Percentiles rank a stretch among this genome's conserved stretches.
Conservation (phyloP, 2,797 vertebrate species). For the Agapornis canus region DNA sequence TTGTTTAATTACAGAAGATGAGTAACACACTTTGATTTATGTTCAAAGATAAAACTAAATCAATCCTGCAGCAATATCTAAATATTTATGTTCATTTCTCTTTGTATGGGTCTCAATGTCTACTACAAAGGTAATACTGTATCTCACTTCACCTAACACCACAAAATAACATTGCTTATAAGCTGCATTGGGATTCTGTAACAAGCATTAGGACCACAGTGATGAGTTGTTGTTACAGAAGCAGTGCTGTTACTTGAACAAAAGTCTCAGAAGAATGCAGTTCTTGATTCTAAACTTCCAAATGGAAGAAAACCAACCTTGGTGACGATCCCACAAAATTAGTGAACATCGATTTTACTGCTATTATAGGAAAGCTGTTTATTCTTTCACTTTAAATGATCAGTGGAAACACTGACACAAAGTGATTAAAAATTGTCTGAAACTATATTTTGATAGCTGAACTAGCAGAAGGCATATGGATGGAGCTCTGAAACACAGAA, state of each 20-base stretch:
- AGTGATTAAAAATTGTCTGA: background rate
- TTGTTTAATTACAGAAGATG: background rate
- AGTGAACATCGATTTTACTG: background rate
- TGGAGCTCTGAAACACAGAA: background rate
- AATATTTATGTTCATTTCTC: background rate
- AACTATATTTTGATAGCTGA: background rate
- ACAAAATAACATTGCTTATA: background rate
- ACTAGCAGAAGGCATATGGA: background rate
- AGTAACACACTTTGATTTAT: background rate
- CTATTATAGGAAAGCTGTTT: background rate
- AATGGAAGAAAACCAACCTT: background rate
- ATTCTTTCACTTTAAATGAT: background rate
- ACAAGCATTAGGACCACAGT: background rate
- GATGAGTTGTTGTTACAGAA: background rate
- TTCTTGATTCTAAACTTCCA: background rate
- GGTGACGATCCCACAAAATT: background rate
- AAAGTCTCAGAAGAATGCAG: background rate
- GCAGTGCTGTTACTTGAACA: background rate
- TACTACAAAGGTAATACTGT: background rate
- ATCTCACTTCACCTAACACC: background rate
- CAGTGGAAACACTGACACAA: background rate
- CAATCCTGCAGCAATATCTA: background rate
- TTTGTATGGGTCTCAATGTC: background rate
- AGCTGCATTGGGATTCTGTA: background rate
- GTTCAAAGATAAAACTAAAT: background rate